Conservation (phyloP, 30 jellyfish, hydroid and myxozoan genomes). For the Chironex yamaguchii region DNA sequence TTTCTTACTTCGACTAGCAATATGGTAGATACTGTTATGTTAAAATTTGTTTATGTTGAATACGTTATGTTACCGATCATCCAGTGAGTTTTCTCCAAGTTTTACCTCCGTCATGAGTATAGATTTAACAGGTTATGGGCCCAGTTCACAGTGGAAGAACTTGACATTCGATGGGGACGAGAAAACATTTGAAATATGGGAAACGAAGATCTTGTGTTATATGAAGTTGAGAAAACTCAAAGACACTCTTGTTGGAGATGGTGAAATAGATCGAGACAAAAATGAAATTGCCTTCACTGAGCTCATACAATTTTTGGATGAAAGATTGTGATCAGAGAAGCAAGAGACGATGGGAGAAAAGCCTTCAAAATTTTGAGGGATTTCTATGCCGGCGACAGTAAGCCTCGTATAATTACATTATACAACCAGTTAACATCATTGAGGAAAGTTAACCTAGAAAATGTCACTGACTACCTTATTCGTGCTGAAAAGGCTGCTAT, state of each 20-base stretch:
- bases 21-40: no score
- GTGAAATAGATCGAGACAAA: constrained; percentile 48
- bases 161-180: constrained; percentile 69
- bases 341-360: constrained; percentile 67
- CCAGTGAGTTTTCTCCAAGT: not conserved
- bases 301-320: constrained; percentile 63
- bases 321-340: constrained; percentile 60
- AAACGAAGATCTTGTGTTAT: constrained; percentile 38
- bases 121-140: constrained; percentile 69
- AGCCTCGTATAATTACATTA: constrained; percentile 64
- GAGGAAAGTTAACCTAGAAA: constrained; percentile 19
- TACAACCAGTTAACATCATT: constrained; percentile 63
- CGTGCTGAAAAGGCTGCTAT: constrained; percentile 66
- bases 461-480: constrained; percentile 47
- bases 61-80: no score
- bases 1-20: no score
- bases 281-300: constrained; percentile 67
- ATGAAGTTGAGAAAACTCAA: constrained; percentile 39
- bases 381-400: constrained; percentile 51
- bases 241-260: constrained; percentile 34
- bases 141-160: constrained; percentile 60
- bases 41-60: no score
- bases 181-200: constrained; percentile 59
- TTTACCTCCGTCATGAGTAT: constrained; percentile 24
- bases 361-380: constrained; percentile 53